Conservation (phyloP, 2,113 vertebrate genomes). For the Rutilus rutilus region DNA sequence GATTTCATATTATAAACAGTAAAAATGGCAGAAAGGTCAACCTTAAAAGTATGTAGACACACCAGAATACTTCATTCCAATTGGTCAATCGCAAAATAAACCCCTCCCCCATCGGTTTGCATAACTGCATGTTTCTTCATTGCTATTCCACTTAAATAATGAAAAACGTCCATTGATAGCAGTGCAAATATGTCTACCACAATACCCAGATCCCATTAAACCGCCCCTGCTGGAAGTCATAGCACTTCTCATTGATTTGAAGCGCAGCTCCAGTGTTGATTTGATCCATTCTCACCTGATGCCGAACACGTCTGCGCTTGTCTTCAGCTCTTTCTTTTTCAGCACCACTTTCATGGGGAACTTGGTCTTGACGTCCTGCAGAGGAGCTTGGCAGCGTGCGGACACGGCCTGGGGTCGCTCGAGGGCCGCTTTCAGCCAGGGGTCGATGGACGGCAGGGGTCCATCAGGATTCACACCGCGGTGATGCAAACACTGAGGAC, state of each 20-base stretch:
- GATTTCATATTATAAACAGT: not conserved
- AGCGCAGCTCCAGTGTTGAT: not conserved
- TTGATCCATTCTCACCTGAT: conserved; percentile 77
- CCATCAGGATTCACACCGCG: conserved; percentile 82
- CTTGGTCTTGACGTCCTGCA: conserved; percentile 82
- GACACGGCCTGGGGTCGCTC: conserved; percentile 79
- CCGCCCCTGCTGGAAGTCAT: not conserved
- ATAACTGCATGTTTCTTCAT: not conserved
- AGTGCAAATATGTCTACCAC: not conserved
- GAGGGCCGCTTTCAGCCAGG: conserved; percentile 81
- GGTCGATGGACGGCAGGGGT: conserved; percentile 83
- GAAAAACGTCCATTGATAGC: not conserved
- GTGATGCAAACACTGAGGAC: conserved; percentile 88
- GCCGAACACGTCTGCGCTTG: conserved; percentile 89
- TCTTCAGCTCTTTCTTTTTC: conserved; percentile 87
- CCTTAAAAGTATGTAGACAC: not conserved
- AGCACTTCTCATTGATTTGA: not conserved
- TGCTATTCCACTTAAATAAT: too few species aligned
- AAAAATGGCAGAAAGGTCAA: not conserved
- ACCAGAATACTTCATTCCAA: not conserved
- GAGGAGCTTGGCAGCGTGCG: conserved; percentile 75
- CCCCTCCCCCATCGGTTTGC: not conserved
- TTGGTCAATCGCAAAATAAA: not conserved
- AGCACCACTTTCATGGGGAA: conserved; percentile 87
- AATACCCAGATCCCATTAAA: not conserved